Conservation (phyloP, 1,140 invertebrate genomes). For the Branchinecta lynchi region DNA sequence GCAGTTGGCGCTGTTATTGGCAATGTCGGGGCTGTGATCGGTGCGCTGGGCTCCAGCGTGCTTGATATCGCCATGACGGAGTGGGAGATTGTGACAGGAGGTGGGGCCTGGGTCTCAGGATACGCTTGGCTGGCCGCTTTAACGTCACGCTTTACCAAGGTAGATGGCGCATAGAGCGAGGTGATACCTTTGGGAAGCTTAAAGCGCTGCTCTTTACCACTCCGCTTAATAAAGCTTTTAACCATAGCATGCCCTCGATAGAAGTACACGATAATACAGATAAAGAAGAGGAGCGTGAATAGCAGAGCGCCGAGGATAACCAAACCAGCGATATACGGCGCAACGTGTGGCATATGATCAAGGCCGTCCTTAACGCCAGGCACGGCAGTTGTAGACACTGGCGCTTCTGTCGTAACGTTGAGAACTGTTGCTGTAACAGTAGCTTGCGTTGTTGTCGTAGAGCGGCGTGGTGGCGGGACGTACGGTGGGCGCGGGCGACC, state of each 20-base stretch:
- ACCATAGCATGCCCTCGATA: conserved; percentile 17
- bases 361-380: background rate
- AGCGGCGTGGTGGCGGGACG: background rate
- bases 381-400: background rate
- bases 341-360: background rate
- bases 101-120: background rate
- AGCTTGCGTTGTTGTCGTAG: conserved; percentile 14
- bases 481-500: conserved; percentile 4
- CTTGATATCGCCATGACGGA: background rate
- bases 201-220: background rate
- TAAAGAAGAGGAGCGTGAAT: conserved; percentile 18
- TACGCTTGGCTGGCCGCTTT: too few relatives aligned
- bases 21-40: background rate
- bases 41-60: background rate
- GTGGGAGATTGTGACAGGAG: background rate
- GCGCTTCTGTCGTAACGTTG: background rate
- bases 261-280: conserved; percentile 18
- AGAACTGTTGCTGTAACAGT: conserved; percentile 11
- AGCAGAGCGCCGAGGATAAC: conserved; percentile 17
- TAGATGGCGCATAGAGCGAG: background rate
- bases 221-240: conserved; percentile 15
- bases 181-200: background rate
- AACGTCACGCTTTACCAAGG: background rate
- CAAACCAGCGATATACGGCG: conserved; percentile 14
- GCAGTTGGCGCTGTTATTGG: background rate